phyloP scores from a whole-genome alignment of 2,888 invertebrate genomes.

The Limnephilus auricula region DNA sequence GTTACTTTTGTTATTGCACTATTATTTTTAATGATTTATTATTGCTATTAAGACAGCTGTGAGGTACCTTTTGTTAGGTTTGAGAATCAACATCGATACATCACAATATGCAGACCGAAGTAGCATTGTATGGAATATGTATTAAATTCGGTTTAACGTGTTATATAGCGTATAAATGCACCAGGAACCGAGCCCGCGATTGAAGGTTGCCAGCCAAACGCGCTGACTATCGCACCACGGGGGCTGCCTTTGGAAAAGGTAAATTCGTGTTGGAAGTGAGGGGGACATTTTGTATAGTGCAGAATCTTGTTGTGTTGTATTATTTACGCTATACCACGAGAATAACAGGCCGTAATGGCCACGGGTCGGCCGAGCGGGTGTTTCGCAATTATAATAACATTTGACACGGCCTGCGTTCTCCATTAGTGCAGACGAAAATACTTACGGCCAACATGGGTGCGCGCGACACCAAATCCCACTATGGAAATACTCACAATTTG shows the following conservation, averaged over 20 bases:
- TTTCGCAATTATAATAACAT: conserved; percentile 73
- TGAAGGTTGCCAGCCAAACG: neutral
- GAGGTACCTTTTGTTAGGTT: neutral
- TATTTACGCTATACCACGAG: conserved; percentile 4
- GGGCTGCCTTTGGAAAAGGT: neutral
- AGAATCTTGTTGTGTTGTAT: neutral
- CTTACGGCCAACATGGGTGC: conserved; percentile 53
- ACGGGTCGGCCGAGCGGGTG: conserved; percentile 73
- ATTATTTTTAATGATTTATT: conserved; percentile 2
- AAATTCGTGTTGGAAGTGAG: neutral
- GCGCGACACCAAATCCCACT: conserved; percentile 59
- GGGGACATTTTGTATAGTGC: neutral
- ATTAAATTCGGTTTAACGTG: neutral
- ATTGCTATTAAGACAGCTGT: neutral
- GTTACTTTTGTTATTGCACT: neutral
- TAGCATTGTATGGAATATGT: neutral
- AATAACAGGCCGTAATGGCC: conserved; percentile 67
- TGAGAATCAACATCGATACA: neutral
- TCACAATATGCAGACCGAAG: neutral
- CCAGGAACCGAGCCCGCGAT: neutral
- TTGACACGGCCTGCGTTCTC: conserved; percentile 71
- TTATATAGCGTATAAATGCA: neutral
- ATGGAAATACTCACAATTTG: conserved; percentile 63
- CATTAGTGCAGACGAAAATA: conserved; percentile 64
- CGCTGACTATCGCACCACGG: neutral